Percentiles rank a stretch among this genome's conserved stretches.
phyloP scores from a whole-genome alignment of 2,797 vertebrate genomes.

The Urocyon cinereoargenteus region DNA sequence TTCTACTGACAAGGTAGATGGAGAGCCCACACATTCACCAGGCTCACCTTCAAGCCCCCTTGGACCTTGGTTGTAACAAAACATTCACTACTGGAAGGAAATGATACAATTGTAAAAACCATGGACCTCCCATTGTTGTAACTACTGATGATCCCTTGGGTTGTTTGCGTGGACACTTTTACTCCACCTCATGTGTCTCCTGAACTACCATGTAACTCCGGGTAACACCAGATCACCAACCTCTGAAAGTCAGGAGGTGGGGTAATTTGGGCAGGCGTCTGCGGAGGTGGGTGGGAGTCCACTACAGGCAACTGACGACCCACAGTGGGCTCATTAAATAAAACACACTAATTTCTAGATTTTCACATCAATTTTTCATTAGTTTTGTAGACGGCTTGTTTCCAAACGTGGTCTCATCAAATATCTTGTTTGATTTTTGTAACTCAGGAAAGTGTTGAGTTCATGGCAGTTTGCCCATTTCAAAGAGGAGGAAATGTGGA shows the following conservation, averaged over 20 bases:
- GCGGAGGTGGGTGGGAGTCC: rapidly evolving
- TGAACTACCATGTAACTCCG: neutral
- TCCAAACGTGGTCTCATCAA: neutral
- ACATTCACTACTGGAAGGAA: neutral
- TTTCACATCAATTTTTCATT: neutral
- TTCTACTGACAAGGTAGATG: neutral
- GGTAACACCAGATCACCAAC: neutral
- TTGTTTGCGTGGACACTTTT: neutral
- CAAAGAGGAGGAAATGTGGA: neutral
- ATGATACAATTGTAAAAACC: neutral
- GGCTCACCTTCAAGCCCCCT: neutral
- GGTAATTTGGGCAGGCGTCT: neutral
- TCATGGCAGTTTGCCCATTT: neutral
- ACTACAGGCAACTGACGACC: rapidly evolving
- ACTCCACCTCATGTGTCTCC: neutral
- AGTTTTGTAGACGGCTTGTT: neutral
- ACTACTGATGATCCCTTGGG: neutral
- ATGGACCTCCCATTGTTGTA: neutral
- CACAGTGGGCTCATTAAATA: neutral
- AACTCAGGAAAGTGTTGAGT: neutral
- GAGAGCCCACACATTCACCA: neutral
- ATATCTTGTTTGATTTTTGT: neutral
- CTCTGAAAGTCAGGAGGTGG: neutral
- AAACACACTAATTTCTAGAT: neutral
- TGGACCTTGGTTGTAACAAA: neutral